Percentiles rank a stretch among this genome's conserved stretches.
Conservation (phyloP, 2,113 vertebrate species). For the Tylochromis polylepis region DNA sequence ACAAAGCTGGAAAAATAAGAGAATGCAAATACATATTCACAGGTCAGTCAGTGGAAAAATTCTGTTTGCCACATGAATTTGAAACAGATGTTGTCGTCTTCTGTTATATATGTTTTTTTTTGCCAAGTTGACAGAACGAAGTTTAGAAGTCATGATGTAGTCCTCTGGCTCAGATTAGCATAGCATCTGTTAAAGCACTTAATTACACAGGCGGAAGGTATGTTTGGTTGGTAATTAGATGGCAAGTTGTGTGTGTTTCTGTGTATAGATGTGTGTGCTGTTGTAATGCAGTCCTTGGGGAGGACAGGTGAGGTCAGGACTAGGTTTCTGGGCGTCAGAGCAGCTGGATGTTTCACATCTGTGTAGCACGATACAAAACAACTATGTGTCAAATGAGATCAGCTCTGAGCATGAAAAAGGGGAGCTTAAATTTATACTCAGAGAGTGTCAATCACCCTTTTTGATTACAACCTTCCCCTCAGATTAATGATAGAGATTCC, state of each 20-base stretch:
- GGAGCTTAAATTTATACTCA: not conserved
- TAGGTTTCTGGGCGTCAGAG: not conserved
- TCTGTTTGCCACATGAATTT: not conserved
- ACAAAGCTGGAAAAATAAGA: not conserved
- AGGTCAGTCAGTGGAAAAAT: not conserved
- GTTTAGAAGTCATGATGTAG: not conserved
- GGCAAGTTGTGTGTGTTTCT: not conserved
- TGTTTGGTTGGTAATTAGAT: constrained; percentile 49
- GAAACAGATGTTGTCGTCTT: constrained; percentile 23
- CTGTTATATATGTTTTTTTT: not conserved
- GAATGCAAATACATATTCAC: not conserved
- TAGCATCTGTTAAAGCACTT: constrained; percentile 14
- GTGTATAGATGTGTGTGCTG: not conserved
- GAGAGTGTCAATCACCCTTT: not conserved
- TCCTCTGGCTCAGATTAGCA: constrained; percentile 16
- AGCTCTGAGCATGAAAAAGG: not conserved
- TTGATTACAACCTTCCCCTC: not conserved
- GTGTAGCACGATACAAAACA: constrained; percentile 27
- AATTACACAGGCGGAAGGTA: constrained; percentile 43
- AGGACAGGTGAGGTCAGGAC: constrained; percentile 46
- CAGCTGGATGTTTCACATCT: constrained; percentile 62
- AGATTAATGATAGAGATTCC: not conserved
- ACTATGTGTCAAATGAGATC: not conserved
- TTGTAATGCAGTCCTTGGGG: constrained; percentile 1
- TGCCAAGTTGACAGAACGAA: not conserved